Base-by-base conservation (phyloP, 1,140 invertebrate genomes). In the Protaetia brevitarsis region DNA sequence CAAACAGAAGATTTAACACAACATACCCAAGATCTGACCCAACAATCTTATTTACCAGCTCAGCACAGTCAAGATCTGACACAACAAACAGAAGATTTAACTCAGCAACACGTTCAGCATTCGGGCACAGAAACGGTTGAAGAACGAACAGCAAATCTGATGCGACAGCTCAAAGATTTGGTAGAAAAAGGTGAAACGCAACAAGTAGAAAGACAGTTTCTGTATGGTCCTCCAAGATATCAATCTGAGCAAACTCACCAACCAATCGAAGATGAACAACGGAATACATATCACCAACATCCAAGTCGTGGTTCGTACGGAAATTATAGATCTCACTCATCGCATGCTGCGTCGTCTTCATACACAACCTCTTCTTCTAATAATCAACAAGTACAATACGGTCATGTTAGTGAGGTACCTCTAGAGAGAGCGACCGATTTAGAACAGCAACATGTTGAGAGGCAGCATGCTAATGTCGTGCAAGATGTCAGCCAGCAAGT, bases 51-150 rank as follows among this genome's bases (percentile, higher is more conserved):
- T 57, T 21, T 6, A 57, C 21, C 36, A 11, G 3, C 3, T 11
- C 23, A 27, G 13, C 11, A 65, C 28, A 16, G 10, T 3, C 34
- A 66, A 66, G 36, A 66, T 62, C 62, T 62, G 28, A 36, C 65
- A 23, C 65, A 66, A 62, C 60, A 64, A 60, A 19, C 13, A 19
- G 30, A 30, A 23, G 64, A 68, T 62, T 30, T 68, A 36, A 68
- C 66, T 1, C 69, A 67, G 57, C 68, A 63, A 45, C n/a, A n/a
- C n/a, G n/a, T n/a, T n/a, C n/a, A n/a, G n/a, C n/a, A n/a, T n/a
- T n/a, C n/a, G n/a, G n/a, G n/a, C n/a, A 67, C 56, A 8, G 37
- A 68, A 51, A n/a, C 63, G 56, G 6, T 26, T 10, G 34, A 26
- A 7, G 19, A 31, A 29, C 60, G 60, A 41, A 23, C 51, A 6